Percentiles rank a stretch among this genome's conserved stretches.
Conservation (phyloP, 2,113 vertebrate genomes). For the Pogonocichla stellata region DNA sequence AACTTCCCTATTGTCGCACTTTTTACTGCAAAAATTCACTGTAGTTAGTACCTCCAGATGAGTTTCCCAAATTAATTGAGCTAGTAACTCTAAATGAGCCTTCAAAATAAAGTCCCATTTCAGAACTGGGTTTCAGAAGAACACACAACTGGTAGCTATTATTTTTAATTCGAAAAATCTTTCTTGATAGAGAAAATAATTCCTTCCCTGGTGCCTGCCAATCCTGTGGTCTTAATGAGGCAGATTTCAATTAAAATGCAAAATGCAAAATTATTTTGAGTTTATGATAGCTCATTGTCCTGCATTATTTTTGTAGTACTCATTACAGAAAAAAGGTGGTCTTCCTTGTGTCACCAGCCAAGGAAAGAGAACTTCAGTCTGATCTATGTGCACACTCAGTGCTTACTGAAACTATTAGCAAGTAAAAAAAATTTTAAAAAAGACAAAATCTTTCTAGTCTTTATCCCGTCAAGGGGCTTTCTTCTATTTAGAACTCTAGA, state of each 20-base stretch:
- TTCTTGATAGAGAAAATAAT: neutral
- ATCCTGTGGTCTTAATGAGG: neutral
- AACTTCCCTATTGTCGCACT: neutral
- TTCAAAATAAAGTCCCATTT: neutral
- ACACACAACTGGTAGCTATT: neutral
- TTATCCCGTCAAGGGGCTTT: neutral
- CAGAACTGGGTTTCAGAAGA: neutral
- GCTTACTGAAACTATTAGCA: neutral
- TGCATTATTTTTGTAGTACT: neutral
- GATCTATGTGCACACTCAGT: neutral
- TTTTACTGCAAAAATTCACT: neutral
- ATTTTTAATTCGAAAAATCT: neutral
- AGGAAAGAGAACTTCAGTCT: neutral
- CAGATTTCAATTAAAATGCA: neutral
- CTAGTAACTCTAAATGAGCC: neutral
- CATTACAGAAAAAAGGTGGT: neutral
- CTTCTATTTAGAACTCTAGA: neutral
- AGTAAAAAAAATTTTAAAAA: too few species aligned
- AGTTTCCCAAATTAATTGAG: neutral
- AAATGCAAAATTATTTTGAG: neutral
- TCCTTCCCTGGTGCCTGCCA: neutral
- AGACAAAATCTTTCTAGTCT: neutral
- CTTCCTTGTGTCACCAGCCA: neutral
- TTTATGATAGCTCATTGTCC: neutral
- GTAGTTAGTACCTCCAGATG: neutral